Evolutionary conservation across 2,888 invertebrate species (phyloP).

Genomic region (Arge pagana): DNA sequence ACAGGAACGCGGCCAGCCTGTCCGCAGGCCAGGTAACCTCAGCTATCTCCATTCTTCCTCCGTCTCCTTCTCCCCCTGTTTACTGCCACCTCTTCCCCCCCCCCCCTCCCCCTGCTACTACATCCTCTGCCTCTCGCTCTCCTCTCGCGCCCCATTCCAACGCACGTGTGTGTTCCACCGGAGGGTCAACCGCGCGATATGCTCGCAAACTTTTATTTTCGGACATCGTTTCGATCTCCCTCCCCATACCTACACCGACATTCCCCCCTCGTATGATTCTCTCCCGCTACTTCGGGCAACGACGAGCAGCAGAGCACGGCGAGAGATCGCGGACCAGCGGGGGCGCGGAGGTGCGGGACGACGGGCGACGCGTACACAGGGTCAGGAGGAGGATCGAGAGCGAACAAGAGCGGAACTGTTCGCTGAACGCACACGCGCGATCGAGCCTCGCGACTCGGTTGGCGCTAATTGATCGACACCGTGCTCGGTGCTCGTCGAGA

Average conservation of each 20-base stretch:
- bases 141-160: constrained; percentile 13
- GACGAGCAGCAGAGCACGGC: constrained; percentile 27
- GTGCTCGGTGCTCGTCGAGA: too few species aligned
- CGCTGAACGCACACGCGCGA: neutral
- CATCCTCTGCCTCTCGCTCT: constrained; percentile 7
- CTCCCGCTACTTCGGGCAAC: constrained; percentile 28
- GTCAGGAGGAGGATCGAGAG: constrained; percentile 24
- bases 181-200: constrained; percentile 16
- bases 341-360: constrained; percentile 27
- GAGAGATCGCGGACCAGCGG: constrained; percentile 21
- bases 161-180: constrained; percentile 22
- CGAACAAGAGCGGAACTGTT: neutral
- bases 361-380: constrained; percentile 29
- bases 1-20: constrained; percentile 20
- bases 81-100: constrained; percentile 23
- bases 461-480: neutral
- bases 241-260: constrained; percentile 24
- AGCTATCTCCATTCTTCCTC: constrained; percentile 24
- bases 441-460: too few species aligned
- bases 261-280: constrained; percentile 31
- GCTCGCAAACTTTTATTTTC: constrained; percentile 7
- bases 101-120: constrained; percentile 24
- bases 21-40: constrained; percentile 20
- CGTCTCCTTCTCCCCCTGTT: constrained; percentile 22
- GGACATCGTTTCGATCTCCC: constrained; percentile 8